These are phyloP conservation scores for Volucella bombylans DNA, from an alignment of 2,888 invertebrate genomes.

Conservation along the genomic window DNA sequence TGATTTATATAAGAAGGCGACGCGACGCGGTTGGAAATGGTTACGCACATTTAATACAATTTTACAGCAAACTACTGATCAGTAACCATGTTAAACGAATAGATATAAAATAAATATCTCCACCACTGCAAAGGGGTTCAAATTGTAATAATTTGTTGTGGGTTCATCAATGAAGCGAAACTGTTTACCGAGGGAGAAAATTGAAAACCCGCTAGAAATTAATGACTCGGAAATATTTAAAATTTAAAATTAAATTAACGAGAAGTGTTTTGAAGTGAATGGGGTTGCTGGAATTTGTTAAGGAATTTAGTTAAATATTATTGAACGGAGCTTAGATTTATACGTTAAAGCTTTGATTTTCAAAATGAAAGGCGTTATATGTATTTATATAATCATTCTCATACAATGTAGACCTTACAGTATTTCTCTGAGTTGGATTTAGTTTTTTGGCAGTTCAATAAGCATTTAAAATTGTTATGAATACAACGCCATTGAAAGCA, in stretches of 20 bases:
- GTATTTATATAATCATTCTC: too few species aligned
- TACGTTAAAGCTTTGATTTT: too few species aligned
- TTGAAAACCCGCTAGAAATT: slow-evolving; percentile 18
- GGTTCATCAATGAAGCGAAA: slow-evolving; percentile 8
- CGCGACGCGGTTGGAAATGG: slow-evolving; percentile 43
- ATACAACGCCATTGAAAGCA: too few species aligned
- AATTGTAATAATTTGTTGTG: slow-evolving; percentile 34
- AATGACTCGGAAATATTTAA: slow-evolving; percentile 55
- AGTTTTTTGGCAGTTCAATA: too few species aligned
- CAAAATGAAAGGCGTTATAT: too few species aligned
- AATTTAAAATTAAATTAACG: slow-evolving; percentile 33
- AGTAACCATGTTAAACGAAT: slow-evolving; percentile 9
- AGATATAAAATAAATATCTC: slow-evolving; percentile 16
- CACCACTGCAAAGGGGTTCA: slow-evolving; percentile 23
- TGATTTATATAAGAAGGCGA: slow-evolving; percentile 20
- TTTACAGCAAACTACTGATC: slow-evolving; percentile 11
- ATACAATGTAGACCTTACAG: too few species aligned
- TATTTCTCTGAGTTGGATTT: too few species aligned
- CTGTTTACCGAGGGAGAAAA: slow-evolving; percentile 31
- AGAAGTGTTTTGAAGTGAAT: slow-evolving; percentile 8
- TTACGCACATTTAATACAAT: slow-evolving; percentile 14
- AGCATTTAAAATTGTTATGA: too few species aligned
- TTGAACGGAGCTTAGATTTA: too few species aligned
- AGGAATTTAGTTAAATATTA: neutral
- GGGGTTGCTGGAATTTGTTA: neutral